A percentile compares a stretch with the other conserved stretches of the same genome.
Evolutionary conservation across 1,140 invertebrate species (phyloP).

Genomic region (Thaumetopoea pityocampa): DNA sequence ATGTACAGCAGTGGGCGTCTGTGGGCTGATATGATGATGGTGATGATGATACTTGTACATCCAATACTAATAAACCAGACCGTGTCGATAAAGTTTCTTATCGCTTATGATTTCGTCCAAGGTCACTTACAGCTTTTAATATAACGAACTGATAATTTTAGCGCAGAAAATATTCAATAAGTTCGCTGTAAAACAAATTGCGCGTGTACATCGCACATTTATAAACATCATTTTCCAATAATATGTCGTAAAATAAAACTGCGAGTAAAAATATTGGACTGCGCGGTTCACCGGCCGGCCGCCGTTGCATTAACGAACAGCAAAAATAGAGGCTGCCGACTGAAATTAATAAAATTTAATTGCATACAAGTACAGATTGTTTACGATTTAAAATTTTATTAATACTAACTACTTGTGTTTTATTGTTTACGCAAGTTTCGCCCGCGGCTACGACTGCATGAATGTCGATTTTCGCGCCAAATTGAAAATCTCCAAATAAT

Average conservation of each 20-base stretch:
- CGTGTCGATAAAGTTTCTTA: slow-evolving; percentile 9
- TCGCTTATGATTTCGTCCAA: slow-evolving; percentile 4
- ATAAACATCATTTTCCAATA: slow-evolving; percentile 18
- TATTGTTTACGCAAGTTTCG: too few relatives aligned
- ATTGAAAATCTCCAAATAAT: too few relatives aligned
- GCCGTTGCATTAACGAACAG: slow-evolving; percentile 20
- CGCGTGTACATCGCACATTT: slow-evolving; percentile 11
- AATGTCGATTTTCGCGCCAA: too few relatives aligned
- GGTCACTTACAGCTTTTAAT: slow-evolving; percentile 1
- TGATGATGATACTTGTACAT: too few relatives aligned
- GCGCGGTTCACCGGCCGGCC: slow-evolving; percentile 3
- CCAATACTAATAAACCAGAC: too few relatives aligned
- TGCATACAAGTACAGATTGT: slow-evolving; percentile 33
- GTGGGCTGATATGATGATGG: too few relatives aligned
- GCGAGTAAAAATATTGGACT: neutral
- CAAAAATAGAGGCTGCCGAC: slow-evolving; percentile 33
- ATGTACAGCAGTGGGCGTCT: too few relatives aligned
- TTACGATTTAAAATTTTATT: slow-evolving; percentile 19
- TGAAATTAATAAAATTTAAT: slow-evolving; percentile 50
- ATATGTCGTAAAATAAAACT: slow-evolving; percentile 12
- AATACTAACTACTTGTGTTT: slow-evolving; percentile 17
- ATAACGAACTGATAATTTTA: neutral
- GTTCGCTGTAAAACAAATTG: slow-evolving; percentile 7
- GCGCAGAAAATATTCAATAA: neutral
- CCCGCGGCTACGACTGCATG: too few relatives aligned